A percentile compares a stretch with the other conserved stretches of the same genome.
These are phyloP conservation scores for Mionectes olivaceus DNA, from an alignment of 2,797 vertebrate genomes.

Conservation along the genomic window DNA sequence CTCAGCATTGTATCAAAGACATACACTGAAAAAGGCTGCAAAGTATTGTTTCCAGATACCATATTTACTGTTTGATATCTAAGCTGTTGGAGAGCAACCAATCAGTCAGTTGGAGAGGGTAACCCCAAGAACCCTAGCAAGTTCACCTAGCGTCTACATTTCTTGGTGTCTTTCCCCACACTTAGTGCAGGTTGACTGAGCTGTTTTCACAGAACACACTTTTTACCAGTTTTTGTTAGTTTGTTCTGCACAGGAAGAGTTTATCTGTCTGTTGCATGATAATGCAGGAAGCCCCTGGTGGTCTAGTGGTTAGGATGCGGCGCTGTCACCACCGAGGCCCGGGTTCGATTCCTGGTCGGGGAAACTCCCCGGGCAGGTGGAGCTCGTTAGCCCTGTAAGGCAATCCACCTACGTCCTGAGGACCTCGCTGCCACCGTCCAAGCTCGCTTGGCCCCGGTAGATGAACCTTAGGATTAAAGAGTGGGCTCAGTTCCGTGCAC, in stretches of 20 bases:
- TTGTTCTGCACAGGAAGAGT: neutral
- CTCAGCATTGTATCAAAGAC: neutral
- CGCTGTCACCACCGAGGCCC: too few relatives aligned
- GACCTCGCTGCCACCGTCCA: too few relatives aligned
- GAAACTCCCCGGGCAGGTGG: too few relatives aligned
- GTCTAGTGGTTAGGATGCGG: too few relatives aligned
- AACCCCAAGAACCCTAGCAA: neutral
- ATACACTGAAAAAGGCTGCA: neutral
- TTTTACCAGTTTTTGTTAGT: neutral
- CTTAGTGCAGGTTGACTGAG: neutral
- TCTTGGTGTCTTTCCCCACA: neutral
- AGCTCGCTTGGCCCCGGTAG: too few relatives aligned
- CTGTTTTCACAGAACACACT: neutral
- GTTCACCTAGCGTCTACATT: neutral
- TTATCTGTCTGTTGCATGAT: neutral
- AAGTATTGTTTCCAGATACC: neutral
- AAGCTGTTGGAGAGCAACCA: neutral
- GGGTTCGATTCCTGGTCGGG: too few relatives aligned
- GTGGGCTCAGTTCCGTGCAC: too few relatives aligned
- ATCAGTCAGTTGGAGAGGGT: neutral
- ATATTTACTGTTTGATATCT: conserved; percentile 15
- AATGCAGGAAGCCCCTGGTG: too few relatives aligned
- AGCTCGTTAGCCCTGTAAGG: too few relatives aligned
- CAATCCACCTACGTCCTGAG: too few relatives aligned
- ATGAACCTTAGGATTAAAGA: too few relatives aligned